These are phyloP conservation scores for Antidorcas marsupialis DNA, from an alignment of 2,113 vertebrate species.

Conservation along the genomic window DNA sequence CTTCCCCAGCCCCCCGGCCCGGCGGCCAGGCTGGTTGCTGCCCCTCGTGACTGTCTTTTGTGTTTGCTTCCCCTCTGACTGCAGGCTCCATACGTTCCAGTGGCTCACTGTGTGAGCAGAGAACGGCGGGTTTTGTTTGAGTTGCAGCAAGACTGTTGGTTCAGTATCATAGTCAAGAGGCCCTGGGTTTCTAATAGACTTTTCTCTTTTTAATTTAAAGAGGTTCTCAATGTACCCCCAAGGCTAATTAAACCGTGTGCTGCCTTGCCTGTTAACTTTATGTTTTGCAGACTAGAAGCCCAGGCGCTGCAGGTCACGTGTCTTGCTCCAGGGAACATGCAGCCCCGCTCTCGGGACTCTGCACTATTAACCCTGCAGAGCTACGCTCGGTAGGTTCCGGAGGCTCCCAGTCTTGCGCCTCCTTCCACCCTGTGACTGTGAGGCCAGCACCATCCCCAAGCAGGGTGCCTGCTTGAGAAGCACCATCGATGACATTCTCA, in stretches of 20 bases:
- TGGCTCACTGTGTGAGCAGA: background rate
- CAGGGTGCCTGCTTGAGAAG: background rate
- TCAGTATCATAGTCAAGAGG: background rate
- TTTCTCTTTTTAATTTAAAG: background rate
- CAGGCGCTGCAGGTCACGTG: background rate
- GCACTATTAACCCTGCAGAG: no score
- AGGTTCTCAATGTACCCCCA: background rate
- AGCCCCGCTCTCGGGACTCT: background rate
- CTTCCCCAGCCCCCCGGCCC: background rate
- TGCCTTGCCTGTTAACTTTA: background rate
- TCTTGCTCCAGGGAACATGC: background rate
- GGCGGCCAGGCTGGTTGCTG: no score
- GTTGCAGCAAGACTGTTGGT: background rate
- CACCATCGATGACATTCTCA: background rate
- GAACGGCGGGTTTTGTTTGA: background rate
- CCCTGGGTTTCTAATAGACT: background rate
- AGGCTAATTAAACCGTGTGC: background rate
- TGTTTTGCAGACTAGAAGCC: background rate
- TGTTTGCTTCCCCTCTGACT: background rate
- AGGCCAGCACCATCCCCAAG: background rate
- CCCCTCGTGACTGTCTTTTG: background rate
- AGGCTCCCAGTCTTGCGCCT: background rate
- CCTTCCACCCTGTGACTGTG: background rate
- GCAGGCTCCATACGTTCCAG: background rate
- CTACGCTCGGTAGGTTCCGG: background rate